phyloP scores from a whole-genome alignment of 2,797 vertebrate species.

The Xiphophorus birchmanni region DNA sequence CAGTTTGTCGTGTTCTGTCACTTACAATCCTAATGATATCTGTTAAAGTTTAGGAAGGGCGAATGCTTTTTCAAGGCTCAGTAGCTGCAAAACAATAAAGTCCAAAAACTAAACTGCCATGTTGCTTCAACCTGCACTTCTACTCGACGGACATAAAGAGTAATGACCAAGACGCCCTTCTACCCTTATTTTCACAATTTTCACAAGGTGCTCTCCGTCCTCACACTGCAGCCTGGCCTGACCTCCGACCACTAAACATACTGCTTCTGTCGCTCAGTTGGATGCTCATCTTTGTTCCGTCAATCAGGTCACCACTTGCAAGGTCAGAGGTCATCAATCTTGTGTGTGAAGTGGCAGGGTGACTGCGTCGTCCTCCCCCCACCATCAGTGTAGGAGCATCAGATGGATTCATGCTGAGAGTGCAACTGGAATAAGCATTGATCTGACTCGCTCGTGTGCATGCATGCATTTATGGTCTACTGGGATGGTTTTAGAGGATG shows the following conservation, averaged over 20 bases:
- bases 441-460: conserved; percentile 36
- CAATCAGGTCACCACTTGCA: conserved; percentile 21
- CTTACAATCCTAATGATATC: background rate
- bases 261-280: conserved; percentile 26
- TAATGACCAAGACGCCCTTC: background rate
- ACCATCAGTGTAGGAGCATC: conserved; percentile 19
- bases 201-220: background rate
- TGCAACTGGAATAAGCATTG: conserved; percentile 46
- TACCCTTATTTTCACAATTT: background rate
- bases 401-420: conserved; percentile 41
- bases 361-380: background rate
- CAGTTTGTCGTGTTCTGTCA: background rate
- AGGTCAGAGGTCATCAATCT: conserved; percentile 52
- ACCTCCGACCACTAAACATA: conserved; percentile 35
- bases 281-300: conserved; percentile 18
- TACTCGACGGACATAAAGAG: conserved; percentile 2
- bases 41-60: background rate
- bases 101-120: background rate
- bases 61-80: background rate
- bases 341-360: conserved; percentile 28
- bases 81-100: conserved; percentile 2
- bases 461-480: conserved; percentile 34
- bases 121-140: conserved; percentile 3
- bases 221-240: background rate
- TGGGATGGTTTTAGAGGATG: background rate